Base-by-base conservation (phyloP, 2,797 vertebrate species). In the Arctocebus calabarensis region DNA sequence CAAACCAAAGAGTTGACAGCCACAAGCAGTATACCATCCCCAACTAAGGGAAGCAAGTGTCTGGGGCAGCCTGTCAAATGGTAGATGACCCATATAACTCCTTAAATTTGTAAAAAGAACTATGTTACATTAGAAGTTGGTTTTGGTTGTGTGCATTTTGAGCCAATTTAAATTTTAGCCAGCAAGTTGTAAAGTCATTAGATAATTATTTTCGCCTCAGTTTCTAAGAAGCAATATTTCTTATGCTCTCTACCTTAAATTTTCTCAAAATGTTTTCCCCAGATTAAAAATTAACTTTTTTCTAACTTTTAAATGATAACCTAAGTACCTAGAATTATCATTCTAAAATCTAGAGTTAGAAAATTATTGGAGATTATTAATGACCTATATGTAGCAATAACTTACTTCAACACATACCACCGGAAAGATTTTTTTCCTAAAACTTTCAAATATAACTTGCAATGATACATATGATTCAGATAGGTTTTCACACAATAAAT, bases 301-400 rank as follows among this genome's bases (percentile, higher is more conserved):
- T 16, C 48, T 17, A 52, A 52, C 48, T 48, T 79, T n/a, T 84
- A 92, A 78, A 78, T 73, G 14, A 61, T 75, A 73, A 83, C 48
- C 71, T 61, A 95, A 61, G 8, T 29, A 75, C 4, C 1, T 64
- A 7, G 23, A 37, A 70, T 25, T 85, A 68, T 45, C 40, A 82
- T 27, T 92, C 48, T 84, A 93, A 94, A 70, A 37, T 61, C 12
- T 87, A 70, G 48, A 90, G 14, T 66, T 85, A 71, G 20, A 22
- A 78, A 94, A 78, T 82, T 71, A 40, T 40, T 61, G 34, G 85
- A 77, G 43, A 40, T 64, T 66, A 81, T 84, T 82, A 92, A 62
- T 52, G 19, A 3, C 27, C 22, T 64, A 9, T 52, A 74, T 37
- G n/a, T 62, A 73, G 40, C 40, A 79, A 37, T 73, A 81, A 25